Conservation (phyloP, 2,113 vertebrate genomes). For the Pholis gunnellus region DNA sequence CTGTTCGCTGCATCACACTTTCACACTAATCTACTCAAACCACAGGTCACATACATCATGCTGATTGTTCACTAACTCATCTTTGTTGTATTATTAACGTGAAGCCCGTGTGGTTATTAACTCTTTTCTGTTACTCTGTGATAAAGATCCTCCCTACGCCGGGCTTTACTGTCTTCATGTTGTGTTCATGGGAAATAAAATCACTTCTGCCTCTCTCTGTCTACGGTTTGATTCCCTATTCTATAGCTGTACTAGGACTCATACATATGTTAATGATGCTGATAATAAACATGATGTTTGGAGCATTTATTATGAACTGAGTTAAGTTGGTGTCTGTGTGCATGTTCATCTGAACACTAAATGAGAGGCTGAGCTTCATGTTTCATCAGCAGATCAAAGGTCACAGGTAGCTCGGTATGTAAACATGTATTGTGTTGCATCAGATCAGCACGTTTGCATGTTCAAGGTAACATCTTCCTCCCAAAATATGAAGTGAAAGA, state of each 20-base stretch:
- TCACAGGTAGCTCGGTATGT: not conserved
- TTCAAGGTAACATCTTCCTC: no score
- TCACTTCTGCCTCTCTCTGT: not conserved
- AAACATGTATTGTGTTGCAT: not conserved
- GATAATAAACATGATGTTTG: no score
- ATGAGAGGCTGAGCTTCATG: not conserved
- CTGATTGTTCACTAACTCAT: not conserved
- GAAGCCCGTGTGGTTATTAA: not conserved
- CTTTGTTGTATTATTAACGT: not conserved
- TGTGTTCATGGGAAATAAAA: slow-evolving; percentile 40
- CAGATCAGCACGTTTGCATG: no score
- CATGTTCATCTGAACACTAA: not conserved
- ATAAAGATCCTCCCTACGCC: not conserved
- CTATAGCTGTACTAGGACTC: not conserved
- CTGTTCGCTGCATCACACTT: not conserved
- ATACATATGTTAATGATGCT: not conserved
- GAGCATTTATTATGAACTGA: no score
- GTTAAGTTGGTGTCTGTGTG: not conserved
- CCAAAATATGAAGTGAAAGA: no score
- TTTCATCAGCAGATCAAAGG: not conserved
- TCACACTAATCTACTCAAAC: slow-evolving; percentile 1
- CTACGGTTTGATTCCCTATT: not conserved
- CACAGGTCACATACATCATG: not conserved
- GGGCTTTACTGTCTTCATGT: not conserved
- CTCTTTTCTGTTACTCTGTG: not conserved